Conservation (phyloP, 1,140 invertebrate genomes). For the Leptonema lineaticorne region DNA sequence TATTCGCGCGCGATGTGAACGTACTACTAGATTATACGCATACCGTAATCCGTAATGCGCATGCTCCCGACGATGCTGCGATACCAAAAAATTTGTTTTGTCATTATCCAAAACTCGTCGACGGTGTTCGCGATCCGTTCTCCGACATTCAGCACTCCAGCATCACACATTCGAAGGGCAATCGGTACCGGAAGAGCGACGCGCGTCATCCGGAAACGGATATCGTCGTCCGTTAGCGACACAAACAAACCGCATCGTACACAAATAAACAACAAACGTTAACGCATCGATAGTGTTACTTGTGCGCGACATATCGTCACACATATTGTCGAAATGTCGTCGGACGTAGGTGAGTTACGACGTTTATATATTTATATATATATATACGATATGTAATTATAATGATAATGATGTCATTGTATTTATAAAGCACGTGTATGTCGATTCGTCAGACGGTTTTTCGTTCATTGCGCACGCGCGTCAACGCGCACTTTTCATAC, state of each 20-base stretch:
- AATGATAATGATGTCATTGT: no score
- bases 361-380: slow-evolving; percentile 2
- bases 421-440: background rate
- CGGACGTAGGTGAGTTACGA: slow-evolving; percentile 38
- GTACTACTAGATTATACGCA: slow-evolving; percentile 39
- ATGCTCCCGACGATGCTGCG: slow-evolving; percentile 38
- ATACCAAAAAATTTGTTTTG: slow-evolving; percentile 42
- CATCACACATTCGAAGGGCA: background rate
- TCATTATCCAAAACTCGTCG: slow-evolving; percentile 37
- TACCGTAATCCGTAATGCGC: slow-evolving; percentile 35
- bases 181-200: background rate
- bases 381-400: background rate
- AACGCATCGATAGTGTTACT: no score
- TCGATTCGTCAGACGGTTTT: background rate
- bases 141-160: background rate
- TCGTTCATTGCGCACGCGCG: no score
- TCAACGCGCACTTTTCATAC: no score
- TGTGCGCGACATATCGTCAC: background rate
- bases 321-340: slow-evolving; percentile 28
- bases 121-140: slow-evolving; percentile 27
- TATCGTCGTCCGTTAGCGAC: background rate
- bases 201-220: background rate
- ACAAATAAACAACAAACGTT: background rate
- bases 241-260: background rate
- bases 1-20: slow-evolving; percentile 34